Conservation (phyloP, 2,113 vertebrate species). For the Sinocyclocheilus anophthalmus region DNA sequence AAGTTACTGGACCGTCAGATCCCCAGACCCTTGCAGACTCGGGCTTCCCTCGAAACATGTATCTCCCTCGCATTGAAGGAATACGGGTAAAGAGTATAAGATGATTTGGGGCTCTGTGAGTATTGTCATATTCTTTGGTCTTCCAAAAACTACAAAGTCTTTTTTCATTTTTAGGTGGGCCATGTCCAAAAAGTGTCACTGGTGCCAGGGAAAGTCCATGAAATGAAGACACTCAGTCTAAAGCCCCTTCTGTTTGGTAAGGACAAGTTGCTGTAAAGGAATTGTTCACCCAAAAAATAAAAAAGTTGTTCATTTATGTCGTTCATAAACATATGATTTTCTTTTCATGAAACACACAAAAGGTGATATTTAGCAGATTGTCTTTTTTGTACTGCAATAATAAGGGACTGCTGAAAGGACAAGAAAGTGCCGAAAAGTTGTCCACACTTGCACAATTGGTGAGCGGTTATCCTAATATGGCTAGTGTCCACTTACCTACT, state of each 20-base stretch:
- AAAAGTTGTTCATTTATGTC: not conserved
- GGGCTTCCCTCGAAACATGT: constrained; percentile 59
- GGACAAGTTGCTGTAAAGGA: constrained; percentile 43
- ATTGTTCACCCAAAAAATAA: not conserved
- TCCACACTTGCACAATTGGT: too few relatives aligned
- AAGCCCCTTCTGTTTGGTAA: constrained; percentile 96
- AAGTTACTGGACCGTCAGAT: constrained; percentile 48
- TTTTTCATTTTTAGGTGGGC: constrained; percentile 80
- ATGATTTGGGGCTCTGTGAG: not conserved
- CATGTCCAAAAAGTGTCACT: constrained; percentile 90
- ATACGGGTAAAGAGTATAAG: constrained; percentile 78
- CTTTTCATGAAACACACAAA: too few relatives aligned
- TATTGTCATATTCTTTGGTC: not conserved
- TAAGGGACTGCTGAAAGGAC: too few relatives aligned
- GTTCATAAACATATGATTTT: too few relatives aligned
- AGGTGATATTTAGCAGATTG: too few relatives aligned
- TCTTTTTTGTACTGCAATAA: too few relatives aligned
- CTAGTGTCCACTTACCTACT: too few relatives aligned
- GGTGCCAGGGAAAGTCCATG: constrained; percentile 79
- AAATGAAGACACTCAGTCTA: constrained; percentile 90
- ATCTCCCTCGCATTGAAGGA: constrained; percentile 86
- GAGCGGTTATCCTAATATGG: too few relatives aligned
- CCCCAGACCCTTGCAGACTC: not conserved
- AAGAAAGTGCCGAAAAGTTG: too few relatives aligned
- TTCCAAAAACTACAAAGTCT: not conserved